A percentile compares a stretch with the other conserved stretches of the same genome.
phyloP scores from a whole-genome alignment of 2,888 invertebrate genomes.

The Hyposoter dolosus region DNA sequence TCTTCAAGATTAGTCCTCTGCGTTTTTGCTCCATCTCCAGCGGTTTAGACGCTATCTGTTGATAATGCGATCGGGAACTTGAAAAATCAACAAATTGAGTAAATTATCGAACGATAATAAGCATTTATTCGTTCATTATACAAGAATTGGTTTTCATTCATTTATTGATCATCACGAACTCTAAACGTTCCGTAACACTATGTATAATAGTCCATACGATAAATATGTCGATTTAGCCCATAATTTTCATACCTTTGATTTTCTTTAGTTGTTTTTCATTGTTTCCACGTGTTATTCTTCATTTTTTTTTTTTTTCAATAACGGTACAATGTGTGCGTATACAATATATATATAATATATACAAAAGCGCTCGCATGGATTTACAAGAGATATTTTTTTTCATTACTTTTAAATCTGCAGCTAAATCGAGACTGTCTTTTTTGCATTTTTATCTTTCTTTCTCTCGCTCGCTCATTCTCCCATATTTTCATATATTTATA shows the following conservation, averaged over 20 bases:
- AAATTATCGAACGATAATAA: constrained; percentile 80
- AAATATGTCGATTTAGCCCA: constrained; percentile 72
- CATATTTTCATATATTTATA: constrained; percentile 58
- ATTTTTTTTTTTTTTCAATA: constrained; percentile 49
- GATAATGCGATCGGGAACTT: neutral
- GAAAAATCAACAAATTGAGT: constrained; percentile 15
- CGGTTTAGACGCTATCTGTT: neutral
- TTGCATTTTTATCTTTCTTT: constrained; percentile 54
- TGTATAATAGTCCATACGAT: constrained; percentile 62
- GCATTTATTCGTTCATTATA: constrained; percentile 81
- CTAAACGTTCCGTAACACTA: constrained; percentile 79
- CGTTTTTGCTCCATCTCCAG: neutral
- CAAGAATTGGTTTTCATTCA: constrained; percentile 70
- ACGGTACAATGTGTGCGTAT: constrained; percentile 83
- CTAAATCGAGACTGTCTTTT: constrained; percentile 81
- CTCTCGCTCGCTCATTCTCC: constrained; percentile 47
- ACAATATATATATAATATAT: constrained; percentile 83
- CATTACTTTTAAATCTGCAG: constrained; percentile 66
- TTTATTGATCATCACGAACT: constrained; percentile 73
- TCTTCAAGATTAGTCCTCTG: neutral
- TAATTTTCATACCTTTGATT: constrained; percentile 60
- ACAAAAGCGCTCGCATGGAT: constrained; percentile 81
- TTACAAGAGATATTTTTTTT: constrained; percentile 73
- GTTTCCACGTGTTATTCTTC: constrained; percentile 35
- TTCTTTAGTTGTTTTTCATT: constrained; percentile 11